Base-by-base conservation (phyloP, 2,888 invertebrate species). In the Baccha elongata region DNA sequence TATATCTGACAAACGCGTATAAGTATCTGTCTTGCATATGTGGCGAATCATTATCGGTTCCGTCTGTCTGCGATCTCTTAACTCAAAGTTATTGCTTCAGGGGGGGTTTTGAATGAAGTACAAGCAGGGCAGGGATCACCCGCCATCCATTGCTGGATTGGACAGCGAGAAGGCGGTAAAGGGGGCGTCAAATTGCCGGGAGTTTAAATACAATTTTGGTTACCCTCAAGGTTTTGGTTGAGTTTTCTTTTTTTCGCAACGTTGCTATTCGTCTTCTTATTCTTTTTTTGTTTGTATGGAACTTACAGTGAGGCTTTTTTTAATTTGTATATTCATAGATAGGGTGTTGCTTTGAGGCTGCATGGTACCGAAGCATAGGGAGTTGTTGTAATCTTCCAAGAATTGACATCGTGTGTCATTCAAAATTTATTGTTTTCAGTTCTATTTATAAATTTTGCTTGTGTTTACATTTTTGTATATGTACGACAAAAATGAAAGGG, bases 1-100 rank as follows among this genome's bases (percentile, higher is more conserved):
- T 8, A 37, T 53, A 48, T 42, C 40, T 65, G 35, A 13, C 44
- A 26, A 58, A 37, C 23, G 35, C 37, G 40, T 75, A 26, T 21
- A 10, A 15, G 48, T 15, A 46, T 69, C 55, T 58, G 21, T 50
- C 58, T 21, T 67, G 74, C 64, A 48, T 65, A 40, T 65, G 69
- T 50, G 52, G 71, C 58, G 23, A 81, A 71, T 71, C 71, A 76
- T 81, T 81, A 81, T 81, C 81, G 71, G 71, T 75, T 81, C 55
- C 60, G 81, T 71, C 75, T 76, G 81, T 81, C 81, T 81, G 81
- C 81, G 60, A 81, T 81, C 81, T 75, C 71, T 76, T 71, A 71
- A 81, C 71, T 81, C 81, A 67, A 37, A 81, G 42, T 65, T 75
- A 81, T 76, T 81, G 71, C 81, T 60, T 10, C 52, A 46, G 75